A percentile compares a stretch with the other conserved stretches of the same genome.
phyloP scores from a whole-genome alignment of 2,113 vertebrate species.

The Pluvianellus socialis region DNA sequence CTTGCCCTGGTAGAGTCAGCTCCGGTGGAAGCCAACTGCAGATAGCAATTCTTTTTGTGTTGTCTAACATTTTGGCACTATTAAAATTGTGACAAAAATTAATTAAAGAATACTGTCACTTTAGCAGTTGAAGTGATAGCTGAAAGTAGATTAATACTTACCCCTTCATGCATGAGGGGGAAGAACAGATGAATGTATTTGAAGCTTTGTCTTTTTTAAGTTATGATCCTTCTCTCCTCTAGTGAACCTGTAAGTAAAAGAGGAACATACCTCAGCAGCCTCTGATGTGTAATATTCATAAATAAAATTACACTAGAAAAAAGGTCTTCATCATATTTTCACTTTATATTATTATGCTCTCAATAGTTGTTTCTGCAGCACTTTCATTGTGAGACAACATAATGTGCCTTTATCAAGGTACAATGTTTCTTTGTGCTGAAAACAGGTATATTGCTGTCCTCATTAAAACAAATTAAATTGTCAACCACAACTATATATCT shows the following conservation, averaged over 20 bases:
- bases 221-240: neutral
- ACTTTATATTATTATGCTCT: neutral
- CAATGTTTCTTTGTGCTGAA: constrained; percentile 34
- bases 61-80: neutral
- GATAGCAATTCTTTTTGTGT: neutral
- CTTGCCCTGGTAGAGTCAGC: neutral
- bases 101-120: neutral
- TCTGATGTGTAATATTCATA: neutral
- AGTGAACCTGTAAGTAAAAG: constrained; percentile 3
- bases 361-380: neutral
- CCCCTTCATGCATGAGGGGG: neutral
- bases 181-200: neutral
- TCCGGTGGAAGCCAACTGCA: neutral
- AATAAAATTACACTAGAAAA: neutral
- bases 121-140: neutral
- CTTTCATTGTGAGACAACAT: constrained; percentile 17
- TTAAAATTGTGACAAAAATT: neutral
- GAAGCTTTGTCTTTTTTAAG: neutral
- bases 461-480: constrained; percentile 63
- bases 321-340: constrained; percentile 6
- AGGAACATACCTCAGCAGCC: neutral
- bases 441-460: constrained; percentile 30
- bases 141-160: neutral
- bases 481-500: neutral
- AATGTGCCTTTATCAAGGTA: constrained; percentile 43